Conservation (phyloP, 2,888 invertebrate species). For the Drosophila atroscutellata region DNA sequence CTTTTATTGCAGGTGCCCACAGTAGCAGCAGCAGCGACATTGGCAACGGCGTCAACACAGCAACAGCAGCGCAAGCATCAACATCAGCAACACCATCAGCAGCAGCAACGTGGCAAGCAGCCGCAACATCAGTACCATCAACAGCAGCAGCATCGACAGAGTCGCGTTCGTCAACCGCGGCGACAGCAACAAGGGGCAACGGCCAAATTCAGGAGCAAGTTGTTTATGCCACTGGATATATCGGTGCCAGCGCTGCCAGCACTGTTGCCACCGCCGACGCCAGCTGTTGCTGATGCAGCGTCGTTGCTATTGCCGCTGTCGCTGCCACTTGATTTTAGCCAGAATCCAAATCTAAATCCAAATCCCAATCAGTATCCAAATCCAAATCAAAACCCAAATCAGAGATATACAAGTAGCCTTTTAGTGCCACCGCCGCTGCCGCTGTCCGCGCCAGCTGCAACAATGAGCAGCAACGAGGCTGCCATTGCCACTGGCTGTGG, state of each 20-base stretch:
- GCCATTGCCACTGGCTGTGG: conserved; percentile 17
- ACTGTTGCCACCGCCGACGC: conserved; percentile 8
- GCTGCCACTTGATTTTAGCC: conserved; percentile 66
- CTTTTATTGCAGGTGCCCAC: conserved; percentile 66
- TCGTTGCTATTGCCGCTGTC: conserved; percentile 55
- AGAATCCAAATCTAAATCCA: conserved; percentile 25
- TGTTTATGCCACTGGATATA: conserved; percentile 66
- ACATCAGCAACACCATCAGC: conserved; percentile 39
- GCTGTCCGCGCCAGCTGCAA: conserved; percentile 27
- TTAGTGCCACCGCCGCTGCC: conserved; percentile 12
- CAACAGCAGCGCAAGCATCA: conserved; percentile 34
- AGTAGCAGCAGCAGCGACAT: conserved; percentile 41
- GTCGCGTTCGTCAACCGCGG: conserved; percentile 49
- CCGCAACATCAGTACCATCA: conserved; percentile 44
- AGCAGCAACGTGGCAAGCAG: conserved; percentile 50
- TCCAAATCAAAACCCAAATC: conserved; percentile 12
- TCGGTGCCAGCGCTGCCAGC: conserved; percentile 52
- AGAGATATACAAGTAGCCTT: neutral
- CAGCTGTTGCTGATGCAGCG: conserved; percentile 20
- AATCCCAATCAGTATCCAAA: conserved; percentile 19
- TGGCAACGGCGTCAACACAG: conserved; percentile 36
- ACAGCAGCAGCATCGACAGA: conserved; percentile 45
- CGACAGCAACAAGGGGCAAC: conserved; percentile 32
- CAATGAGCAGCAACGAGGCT: conserved; percentile 27
- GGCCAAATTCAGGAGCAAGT: conserved; percentile 55